phyloP scores from a whole-genome alignment of 2,113 vertebrate genomes.

The Thermophis baileyi region DNA sequence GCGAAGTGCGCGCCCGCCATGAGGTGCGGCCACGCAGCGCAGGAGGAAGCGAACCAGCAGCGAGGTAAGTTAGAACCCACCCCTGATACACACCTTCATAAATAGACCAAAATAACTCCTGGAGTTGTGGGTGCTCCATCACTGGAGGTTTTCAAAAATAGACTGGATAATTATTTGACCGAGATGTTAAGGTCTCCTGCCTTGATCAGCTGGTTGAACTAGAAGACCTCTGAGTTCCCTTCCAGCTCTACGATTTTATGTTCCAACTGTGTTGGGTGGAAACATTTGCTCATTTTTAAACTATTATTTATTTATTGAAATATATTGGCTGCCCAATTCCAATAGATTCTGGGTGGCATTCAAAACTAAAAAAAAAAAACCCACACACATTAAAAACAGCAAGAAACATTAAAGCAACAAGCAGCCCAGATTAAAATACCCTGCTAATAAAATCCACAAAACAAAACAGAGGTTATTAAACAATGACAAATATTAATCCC shows the following conservation, averaged over 20 bases:
- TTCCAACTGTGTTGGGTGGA: neutral
- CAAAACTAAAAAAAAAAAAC: neutral
- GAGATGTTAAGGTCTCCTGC: neutral
- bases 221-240: neutral
- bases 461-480: neutral
- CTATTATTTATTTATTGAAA: neutral
- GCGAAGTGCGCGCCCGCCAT: too few relatives aligned
- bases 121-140: neutral
- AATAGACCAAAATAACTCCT: neutral
- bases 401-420: neutral
- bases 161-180: neutral
- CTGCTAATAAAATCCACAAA: neutral
- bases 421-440: neutral
- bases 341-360: neutral
- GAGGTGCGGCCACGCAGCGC: too few relatives aligned
- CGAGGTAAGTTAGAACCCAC: too few relatives aligned
- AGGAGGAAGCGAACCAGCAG: too few relatives aligned
- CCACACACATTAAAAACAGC: neutral
- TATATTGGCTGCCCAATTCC: neutral
- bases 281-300: neutral
- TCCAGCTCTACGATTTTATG: neutral
- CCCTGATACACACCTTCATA: too few relatives aligned
- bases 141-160: neutral
- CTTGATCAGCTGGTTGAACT: too few relatives aligned
- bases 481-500: neutral